Base-by-base conservation (phyloP, 2,888 invertebrate genomes). In the Dusona sp. region DNA sequence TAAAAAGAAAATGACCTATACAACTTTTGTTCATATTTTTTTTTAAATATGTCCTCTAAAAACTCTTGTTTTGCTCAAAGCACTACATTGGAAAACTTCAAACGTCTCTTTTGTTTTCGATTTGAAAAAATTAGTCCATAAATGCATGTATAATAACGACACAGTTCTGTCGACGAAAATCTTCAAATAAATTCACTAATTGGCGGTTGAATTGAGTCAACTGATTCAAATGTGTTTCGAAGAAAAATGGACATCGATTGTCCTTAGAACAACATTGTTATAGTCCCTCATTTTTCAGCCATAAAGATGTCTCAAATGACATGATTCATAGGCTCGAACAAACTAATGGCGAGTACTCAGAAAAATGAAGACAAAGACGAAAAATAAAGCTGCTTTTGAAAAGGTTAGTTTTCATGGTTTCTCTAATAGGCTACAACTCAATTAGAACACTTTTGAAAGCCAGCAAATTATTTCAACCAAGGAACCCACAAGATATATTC, bases 381-480 rank as follows among this genome's bases (percentile, higher is more conserved):
- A 42, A 74, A 51, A 45, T 13, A 45, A 79, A 57, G 48, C n/a
- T 33, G 3, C 16, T 45, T 36, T 73, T 54, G 51, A 65, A 72
- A 68, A 83, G 65, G 84, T 86, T 87, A 87, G 84, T 88, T 68
- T 72, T 51, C 79, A 61, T 73, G 61, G 77, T 74, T 61, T 38
- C 25, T 54, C 65, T 36, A 67, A 80, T 36, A 73, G 68, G 64
- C 68, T 75, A 29, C 61, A 81, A 61, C 67, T 61, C 45, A 68
- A 83, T 83, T 73, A 82, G 79, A 65, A 38, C 65, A 75, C 72
- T 79, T 87, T 83, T 78, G 33, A 84, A 85, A 85, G 83, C 79
- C 33, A 75, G 36, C 67, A 83, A 73, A 80, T 80, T 79, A 80
- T 68, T 65, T 72, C 42, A 54, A 84, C 25, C 79, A 81, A 48